Conservation (phyloP, 64 coral and sea anemone species). For the Montipora cactus region DNA sequence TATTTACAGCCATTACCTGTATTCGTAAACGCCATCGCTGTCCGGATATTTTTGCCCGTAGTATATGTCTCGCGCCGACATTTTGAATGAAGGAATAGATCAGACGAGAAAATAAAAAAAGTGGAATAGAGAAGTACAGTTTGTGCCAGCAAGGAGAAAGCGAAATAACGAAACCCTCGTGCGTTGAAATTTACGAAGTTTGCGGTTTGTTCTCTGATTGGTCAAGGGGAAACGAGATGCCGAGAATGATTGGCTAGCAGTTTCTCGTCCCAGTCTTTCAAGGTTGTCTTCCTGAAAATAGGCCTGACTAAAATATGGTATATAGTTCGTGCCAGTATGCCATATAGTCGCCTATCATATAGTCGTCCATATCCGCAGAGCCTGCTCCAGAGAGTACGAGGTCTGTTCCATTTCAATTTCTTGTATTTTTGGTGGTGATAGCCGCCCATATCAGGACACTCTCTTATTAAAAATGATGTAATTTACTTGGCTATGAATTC, state of each 20-base stretch:
- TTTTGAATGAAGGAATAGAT: neutral
- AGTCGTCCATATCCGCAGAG: too few species aligned
- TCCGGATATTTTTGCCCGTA: conserved; percentile 73
- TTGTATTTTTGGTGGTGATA: too few species aligned
- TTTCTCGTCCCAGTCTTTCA: neutral
- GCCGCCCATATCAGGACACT: too few species aligned
- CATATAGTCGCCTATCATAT: too few species aligned
- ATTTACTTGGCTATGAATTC: too few species aligned
- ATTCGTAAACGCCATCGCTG: conserved; percentile 64
- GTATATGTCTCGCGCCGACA: conserved; percentile 65
- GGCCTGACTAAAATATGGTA: neutral
- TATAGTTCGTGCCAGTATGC: too few species aligned
- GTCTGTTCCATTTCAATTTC: too few species aligned
- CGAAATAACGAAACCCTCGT: neutral
- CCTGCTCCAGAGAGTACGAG: too few species aligned
- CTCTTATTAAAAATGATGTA: too few species aligned
- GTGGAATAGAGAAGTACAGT: too few species aligned
- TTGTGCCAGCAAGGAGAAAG: neutral
- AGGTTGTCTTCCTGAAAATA: too few species aligned
- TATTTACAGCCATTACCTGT: conserved; percentile 64
- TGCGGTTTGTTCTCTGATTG: conserved; percentile 5
- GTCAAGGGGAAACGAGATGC: neutral
- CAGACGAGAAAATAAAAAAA: neutral
- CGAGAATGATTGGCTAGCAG: neutral
- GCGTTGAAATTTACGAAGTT: conserved; percentile 33